Conservation (phyloP, 2,797 vertebrate species). For the Mastacembelus armatus region DNA sequence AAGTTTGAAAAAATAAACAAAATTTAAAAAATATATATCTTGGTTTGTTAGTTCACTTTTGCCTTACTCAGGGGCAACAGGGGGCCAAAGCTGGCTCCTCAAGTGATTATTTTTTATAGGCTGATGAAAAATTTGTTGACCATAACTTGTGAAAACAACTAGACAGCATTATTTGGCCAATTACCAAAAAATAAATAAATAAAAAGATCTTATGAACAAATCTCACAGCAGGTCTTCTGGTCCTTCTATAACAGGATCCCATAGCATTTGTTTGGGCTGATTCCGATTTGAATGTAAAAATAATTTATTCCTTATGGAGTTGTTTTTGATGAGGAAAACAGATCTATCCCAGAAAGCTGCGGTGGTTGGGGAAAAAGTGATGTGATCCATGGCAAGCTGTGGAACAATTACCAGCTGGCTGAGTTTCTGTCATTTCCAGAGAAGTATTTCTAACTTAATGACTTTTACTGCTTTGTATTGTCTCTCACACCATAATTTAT, state of each 20-base stretch:
- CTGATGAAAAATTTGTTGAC: not conserved
- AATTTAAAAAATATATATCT: not conserved
- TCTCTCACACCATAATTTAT: not conserved
- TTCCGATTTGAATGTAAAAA: constrained; percentile 26
- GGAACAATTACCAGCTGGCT: constrained; percentile 57
- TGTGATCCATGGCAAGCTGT: not conserved
- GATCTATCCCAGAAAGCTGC: not conserved
- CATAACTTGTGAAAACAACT: not conserved
- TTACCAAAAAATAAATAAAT: too few species aligned
- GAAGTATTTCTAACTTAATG: constrained; percentile 1
- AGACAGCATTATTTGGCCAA: not conserved
- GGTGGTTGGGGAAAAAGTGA: constrained; percentile 38
- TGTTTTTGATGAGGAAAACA: constrained; percentile 40
- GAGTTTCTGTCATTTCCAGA: constrained; percentile 33
- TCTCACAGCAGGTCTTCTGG: not conserved
- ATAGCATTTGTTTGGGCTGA: constrained; percentile 5
- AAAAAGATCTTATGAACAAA: too few species aligned
- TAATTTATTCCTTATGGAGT: constrained; percentile 25
- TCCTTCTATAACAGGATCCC: not conserved
- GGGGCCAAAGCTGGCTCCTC: fast-evolving
- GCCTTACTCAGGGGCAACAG: not conserved
- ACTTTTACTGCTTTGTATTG: not conserved
- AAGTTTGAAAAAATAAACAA: not conserved
- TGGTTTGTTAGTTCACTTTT: not conserved
- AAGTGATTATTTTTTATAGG: not conserved